Conservation (phyloP, 2,113 vertebrate genomes). For the Myodes glareolus region DNA sequence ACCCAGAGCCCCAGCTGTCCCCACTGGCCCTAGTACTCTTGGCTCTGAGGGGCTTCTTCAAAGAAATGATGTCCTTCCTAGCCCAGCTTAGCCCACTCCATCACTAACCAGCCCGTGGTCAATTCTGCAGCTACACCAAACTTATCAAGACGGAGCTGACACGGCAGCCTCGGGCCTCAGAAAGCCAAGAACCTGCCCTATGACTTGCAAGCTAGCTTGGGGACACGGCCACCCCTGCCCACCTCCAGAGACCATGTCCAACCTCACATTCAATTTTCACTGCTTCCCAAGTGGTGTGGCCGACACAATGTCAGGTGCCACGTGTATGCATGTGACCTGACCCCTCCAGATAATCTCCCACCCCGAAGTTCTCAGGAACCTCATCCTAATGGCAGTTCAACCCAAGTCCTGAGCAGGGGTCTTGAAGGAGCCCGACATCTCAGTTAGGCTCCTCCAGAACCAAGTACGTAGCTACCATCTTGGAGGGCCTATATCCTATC, state of each 20-base stretch:
- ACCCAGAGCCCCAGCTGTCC: constrained; percentile 73
- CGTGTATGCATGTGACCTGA: not conserved
- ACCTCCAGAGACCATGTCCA: not conserved
- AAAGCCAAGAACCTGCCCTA: not conserved
- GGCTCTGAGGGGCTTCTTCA: constrained; percentile 32
- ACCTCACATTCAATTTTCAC: not conserved
- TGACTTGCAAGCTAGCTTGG: rapidly evolving
- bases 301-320: rapidly evolving
- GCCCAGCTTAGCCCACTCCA: not conserved
- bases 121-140: not conserved
- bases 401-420: not conserved
- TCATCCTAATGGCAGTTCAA: rapidly evolving
- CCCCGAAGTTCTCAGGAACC: rapidly evolving
- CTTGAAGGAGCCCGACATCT: not conserved
- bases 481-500: not conserved
- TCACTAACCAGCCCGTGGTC: not conserved
- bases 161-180: not conserved
- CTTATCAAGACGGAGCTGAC: not conserved
- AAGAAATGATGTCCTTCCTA: constrained; percentile 9
- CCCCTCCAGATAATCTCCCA: not conserved
- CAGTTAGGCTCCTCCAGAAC: not conserved
- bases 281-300: not conserved
- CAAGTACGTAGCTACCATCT: not conserved
- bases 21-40: not conserved
- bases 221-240: not conserved